These are phyloP conservation scores for Spilosoma lubricipeda DNA, from an alignment of 2,888 invertebrate species.

Conservation along the genomic window DNA sequence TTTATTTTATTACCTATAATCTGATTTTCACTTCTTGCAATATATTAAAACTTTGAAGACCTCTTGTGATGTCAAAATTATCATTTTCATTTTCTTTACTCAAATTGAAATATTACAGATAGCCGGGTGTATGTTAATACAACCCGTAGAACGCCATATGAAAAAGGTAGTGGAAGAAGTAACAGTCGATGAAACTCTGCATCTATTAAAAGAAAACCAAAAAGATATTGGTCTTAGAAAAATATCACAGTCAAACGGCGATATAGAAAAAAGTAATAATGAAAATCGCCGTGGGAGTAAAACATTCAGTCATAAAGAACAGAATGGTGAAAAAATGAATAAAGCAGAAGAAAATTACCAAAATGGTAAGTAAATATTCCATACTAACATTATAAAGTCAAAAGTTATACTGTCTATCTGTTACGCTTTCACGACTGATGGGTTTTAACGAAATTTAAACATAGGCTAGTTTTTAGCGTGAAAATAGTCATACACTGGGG, in stretches of 20 bases:
- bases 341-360: constrained; percentile 56
- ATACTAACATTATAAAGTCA: no score
- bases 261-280: constrained; percentile 51
- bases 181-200: constrained; percentile 71
- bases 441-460: no score
- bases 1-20: constrained; percentile 22
- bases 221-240: constrained; percentile 66
- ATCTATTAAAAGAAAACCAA: constrained; percentile 69
- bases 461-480: no score
- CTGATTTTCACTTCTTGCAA: neutral
- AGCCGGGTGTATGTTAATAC: constrained; percentile 85
- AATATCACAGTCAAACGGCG: constrained; percentile 59
- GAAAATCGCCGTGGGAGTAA: constrained; percentile 47
- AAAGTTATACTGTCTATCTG: no score
- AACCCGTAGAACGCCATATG: constrained; percentile 87
- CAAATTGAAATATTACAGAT: constrained; percentile 68
- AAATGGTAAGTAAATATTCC: constrained; percentile 56
- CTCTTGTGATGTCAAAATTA: neutral
- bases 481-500: no score
- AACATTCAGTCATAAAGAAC: constrained; percentile 63
- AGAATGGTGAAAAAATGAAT: constrained; percentile 53
- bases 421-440: no score
- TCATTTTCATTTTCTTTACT: neutral
- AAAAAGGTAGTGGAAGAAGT: constrained; percentile 75
- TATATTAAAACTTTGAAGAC: neutral